Base-by-base conservation (phyloP, 2,888 invertebrate species). In the Luperina nickerlii region DNA sequence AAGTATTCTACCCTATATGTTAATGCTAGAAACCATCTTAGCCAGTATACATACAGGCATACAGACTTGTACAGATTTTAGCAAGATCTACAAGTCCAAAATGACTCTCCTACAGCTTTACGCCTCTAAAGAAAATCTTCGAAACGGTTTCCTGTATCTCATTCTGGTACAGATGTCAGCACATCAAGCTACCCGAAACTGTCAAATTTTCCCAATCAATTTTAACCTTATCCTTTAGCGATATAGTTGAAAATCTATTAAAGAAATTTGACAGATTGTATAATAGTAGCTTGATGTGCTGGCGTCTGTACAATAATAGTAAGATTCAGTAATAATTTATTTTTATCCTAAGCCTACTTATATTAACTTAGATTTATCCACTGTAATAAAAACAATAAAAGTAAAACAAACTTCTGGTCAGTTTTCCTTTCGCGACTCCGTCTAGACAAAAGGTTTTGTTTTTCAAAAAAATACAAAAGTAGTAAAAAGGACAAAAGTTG, bases 391-490 rank as follows among this genome's bases (percentile, higher is more conserved):
- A 72, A 72, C 42, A 76, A 57, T 63, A 70, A 57, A 70, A 69
- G 11, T 32, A 68, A 70, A 69, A 82, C 60, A 66, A 76, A 86
- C 74, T 86, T 76, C 65, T 76, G 71, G 80, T 82, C 82, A 84
- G 75, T 86, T 86, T 77, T 83, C 69, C 79, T 67, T 63, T 74
- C 75, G 57, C 45, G 81, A 86, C 60, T 85, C 24, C 6, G 71
- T 82, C 79, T 80, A 87, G 83, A 89, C 85, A 76, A 75, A 68
- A 80, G 83, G 76, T 74, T 69, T 86, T 84, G 86, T 90, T 87
- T 72, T 80, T 72, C 18, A 62, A 79, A 70, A 83, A 72, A 38
- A n/a, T 63, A n/a, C n/a, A 42, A 79, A 67, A 74, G 57, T 74
- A 78, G 38, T 67, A 27, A 84, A 82, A 76, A 67, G 54, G 15